Base-by-base conservation (phyloP, 2,113 vertebrate species). In the Phrynosoma platyrhinos region DNA sequence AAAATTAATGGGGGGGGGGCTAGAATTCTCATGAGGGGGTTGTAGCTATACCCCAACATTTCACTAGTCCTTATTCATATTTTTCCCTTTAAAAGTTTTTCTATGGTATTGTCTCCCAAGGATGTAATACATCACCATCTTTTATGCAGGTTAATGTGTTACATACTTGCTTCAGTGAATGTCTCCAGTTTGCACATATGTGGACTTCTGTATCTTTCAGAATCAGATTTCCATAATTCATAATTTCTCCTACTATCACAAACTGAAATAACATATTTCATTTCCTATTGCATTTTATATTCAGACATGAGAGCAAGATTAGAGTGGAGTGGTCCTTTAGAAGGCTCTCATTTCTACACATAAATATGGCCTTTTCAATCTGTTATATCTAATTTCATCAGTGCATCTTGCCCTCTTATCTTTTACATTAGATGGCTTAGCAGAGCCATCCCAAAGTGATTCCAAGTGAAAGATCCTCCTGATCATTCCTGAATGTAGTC, bases 201-300 rank as follows among this genome's bases (percentile, higher is more conserved):
- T 74, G 36, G 71, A 55, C 53, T 84, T 84, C 69, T 58, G 47
- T 74, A 84, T 55, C 53, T 32, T 75, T 23, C 71, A 36, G 27
- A 62, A 75, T 58, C 42, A 53, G 27, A 21, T 72, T 62, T 62
- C 36, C 58, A 14, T 62, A 14, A 62, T 16, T 72, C 53, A 83
- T 52, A 9, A 7, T 84, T n/a, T 58, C 55, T 84, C 53, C 71
- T 74, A 75, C 32, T 12, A 58, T 36, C 40, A 7, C 7, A 40
- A 75, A 84, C 75, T 75, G 20, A 58, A 55, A 84, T 27, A 84
- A 84, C 12, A 84, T 47, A 40, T 75, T 58, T 55, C 52, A 84
- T 74, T 84, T 84, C 52, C 21, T 6, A 12, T 62, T 75, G 71
- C 71, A 75, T 58, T 74, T 55, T 27, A 62, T 74, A 58, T 74